Conservation (phyloP, 1,140 invertebrate species). For the Drosophila pectinifera region DNA sequence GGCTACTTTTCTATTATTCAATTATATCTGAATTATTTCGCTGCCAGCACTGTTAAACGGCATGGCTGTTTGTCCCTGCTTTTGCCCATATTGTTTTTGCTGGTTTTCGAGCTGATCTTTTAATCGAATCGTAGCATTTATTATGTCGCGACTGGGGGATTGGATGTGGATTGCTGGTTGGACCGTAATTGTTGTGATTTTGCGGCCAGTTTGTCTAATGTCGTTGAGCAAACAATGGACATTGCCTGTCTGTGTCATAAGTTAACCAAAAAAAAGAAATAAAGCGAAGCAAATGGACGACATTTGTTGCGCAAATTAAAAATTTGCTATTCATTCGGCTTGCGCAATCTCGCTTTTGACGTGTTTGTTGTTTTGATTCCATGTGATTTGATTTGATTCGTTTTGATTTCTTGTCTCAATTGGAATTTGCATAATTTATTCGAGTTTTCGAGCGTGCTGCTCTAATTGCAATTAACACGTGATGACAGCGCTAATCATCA, state of each 20-base stretch:
- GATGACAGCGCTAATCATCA: constrained; percentile 61
- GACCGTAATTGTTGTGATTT: constrained; percentile 48
- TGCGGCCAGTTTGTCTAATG: constrained; percentile 72
- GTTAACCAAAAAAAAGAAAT: constrained; percentile 35
- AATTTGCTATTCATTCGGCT: constrained; percentile 47
- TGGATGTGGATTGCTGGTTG: constrained; percentile 50
- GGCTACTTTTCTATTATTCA: no score
- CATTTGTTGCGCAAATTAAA: constrained; percentile 77
- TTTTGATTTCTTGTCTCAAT: constrained; percentile 68
- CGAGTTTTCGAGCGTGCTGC: constrained; percentile 37
- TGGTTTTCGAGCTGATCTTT: constrained; percentile 73
- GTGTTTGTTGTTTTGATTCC: constrained; percentile 41
- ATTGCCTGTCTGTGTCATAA: constrained; percentile 65
- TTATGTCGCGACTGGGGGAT: constrained; percentile 59
- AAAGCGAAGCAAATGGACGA: constrained; percentile 55
- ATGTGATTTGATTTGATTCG: constrained; percentile 26
- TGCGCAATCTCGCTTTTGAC: constrained; percentile 46
- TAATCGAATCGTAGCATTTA: constrained; percentile 83
- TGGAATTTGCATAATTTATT: constrained; percentile 47
- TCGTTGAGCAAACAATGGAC: constrained; percentile 79
- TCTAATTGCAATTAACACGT: constrained; percentile 82
- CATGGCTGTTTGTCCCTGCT: constrained; percentile 25
- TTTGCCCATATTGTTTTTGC: constrained; percentile 16
- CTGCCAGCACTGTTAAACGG: neutral
- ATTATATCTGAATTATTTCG: neutral